Percentiles rank a stretch among this genome's conserved stretches.
These are phyloP conservation scores for Heliconius sara DNA, from an alignment of 2,888 invertebrate species.

Conservation along the genomic window DNA sequence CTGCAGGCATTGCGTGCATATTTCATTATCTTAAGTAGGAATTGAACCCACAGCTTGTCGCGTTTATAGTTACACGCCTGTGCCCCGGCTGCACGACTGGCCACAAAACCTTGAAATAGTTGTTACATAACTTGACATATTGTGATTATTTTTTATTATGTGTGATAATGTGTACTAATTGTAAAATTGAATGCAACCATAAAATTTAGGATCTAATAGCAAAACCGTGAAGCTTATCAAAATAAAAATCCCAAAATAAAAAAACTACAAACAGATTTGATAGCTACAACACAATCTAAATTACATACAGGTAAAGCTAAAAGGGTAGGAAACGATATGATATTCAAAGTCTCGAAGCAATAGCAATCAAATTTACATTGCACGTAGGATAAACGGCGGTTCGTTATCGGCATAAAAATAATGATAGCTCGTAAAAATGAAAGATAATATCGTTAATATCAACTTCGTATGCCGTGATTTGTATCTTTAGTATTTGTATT, in stretches of 20 bases:
- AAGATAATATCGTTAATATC: conserved; percentile 38
- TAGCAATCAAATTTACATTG: conserved; percentile 39
- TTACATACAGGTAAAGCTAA: conserved; percentile 22
- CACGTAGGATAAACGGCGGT: conserved; percentile 32
- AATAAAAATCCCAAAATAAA: background rate
- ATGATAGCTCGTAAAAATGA: conserved; percentile 39
- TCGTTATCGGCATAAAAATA: conserved; percentile 39
- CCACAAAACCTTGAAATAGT: background rate
- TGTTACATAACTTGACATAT: background rate
- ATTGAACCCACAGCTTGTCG: too few relatives aligned
- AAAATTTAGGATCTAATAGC: background rate
- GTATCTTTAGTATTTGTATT: conserved; percentile 74
- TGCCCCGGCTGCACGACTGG: too few relatives aligned
- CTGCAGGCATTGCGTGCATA: too few relatives aligned
- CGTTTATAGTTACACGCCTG: too few relatives aligned
- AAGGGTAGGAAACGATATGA: conserved; percentile 33
- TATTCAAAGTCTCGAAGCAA: conserved; percentile 29
- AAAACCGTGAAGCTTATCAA: background rate
- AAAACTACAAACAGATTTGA: background rate
- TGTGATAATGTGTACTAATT: background rate
- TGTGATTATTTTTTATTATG: too few relatives aligned
- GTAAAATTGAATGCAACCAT: background rate
- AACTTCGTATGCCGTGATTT: conserved; percentile 63
- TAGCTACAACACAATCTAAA: conserved; percentile 20
- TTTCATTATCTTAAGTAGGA: too few relatives aligned